Percentiles rank a stretch among this genome's conserved stretches.
Conservation (phyloP, 2,113 vertebrate species). For the Mesitornis unicolor region DNA sequence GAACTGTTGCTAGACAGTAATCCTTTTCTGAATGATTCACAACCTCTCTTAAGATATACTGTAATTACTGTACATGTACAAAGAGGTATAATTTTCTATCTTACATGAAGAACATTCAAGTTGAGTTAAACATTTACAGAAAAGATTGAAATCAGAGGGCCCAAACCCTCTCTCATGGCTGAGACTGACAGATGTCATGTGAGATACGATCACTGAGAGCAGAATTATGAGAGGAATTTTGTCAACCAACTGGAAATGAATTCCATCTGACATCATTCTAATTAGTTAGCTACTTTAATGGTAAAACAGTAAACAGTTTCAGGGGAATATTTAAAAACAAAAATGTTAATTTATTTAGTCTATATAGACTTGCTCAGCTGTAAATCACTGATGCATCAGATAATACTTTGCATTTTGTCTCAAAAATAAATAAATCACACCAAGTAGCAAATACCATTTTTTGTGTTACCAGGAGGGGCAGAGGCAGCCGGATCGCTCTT, state of each 20-base stretch:
- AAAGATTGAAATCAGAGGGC: neutral
- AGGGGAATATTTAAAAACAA: neutral
- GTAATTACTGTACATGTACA: neutral
- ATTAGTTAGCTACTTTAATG: neutral
- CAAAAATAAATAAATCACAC: neutral
- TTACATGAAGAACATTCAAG: neutral
- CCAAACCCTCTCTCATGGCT: neutral
- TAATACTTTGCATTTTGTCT: neutral
- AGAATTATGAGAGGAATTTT: neutral
- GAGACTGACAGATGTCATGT: neutral
- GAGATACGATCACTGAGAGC: neutral
- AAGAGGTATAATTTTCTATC: neutral
- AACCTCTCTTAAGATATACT: neutral
- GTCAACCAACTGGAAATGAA: neutral
- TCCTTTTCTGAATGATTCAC: neutral
- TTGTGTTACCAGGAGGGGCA: neutral
- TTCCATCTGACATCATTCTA: neutral
- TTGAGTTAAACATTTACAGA: neutral
- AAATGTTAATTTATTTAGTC: neutral
- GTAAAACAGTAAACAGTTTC: neutral
- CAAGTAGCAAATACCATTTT: neutral
- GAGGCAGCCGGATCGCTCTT: slow-evolving; percentile 2
- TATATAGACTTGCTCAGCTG: slow-evolving; percentile 11
- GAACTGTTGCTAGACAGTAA: neutral
- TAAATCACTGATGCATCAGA: neutral